Percentiles rank a stretch among this genome's conserved stretches.
These are phyloP conservation scores for Sialia sialis DNA, from an alignment of 2,113 vertebrate genomes.

Conservation along the genomic window DNA sequence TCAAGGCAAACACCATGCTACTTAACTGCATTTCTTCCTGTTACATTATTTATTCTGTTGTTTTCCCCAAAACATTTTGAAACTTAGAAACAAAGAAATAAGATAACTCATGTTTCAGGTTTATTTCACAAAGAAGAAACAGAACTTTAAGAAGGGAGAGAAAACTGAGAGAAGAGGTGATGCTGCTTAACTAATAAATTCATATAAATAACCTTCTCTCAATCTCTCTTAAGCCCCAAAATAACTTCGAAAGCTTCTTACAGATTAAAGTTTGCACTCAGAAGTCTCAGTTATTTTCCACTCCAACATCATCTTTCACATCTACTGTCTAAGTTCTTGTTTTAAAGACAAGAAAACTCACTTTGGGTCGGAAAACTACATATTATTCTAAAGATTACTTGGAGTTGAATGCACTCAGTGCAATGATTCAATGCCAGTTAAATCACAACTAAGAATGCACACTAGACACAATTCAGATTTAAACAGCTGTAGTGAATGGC, in stretches of 20 bases:
- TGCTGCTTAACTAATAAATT: conserved; percentile 20
- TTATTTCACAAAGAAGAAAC: not conserved
- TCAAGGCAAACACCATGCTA: not conserved
- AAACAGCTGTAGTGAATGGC: not conserved
- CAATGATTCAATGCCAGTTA: not conserved
- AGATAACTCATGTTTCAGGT: not conserved
- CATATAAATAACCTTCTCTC: conserved; percentile 28
- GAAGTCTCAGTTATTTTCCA: conserved; percentile 56
- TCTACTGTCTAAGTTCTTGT: not conserved
- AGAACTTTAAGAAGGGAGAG: not conserved
- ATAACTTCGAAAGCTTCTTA: conserved; percentile 59
- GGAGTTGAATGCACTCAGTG: not conserved
- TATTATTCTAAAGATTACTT: not conserved
- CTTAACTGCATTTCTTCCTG: not conserved
- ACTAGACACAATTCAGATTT: not conserved
- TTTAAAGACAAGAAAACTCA: not conserved
- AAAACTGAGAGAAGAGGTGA: not conserved
- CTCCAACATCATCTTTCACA: not conserved
- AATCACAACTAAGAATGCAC: not conserved
- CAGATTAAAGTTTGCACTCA: conserved; percentile 31
- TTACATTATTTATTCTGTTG: not conserved
- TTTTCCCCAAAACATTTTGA: not conserved
- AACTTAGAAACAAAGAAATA: not conserved
- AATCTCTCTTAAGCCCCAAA: not conserved
- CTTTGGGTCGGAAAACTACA: not conserved